Base-by-base conservation (phyloP, 1,140 invertebrate species). In the Rhyacophila brunnea region DNA sequence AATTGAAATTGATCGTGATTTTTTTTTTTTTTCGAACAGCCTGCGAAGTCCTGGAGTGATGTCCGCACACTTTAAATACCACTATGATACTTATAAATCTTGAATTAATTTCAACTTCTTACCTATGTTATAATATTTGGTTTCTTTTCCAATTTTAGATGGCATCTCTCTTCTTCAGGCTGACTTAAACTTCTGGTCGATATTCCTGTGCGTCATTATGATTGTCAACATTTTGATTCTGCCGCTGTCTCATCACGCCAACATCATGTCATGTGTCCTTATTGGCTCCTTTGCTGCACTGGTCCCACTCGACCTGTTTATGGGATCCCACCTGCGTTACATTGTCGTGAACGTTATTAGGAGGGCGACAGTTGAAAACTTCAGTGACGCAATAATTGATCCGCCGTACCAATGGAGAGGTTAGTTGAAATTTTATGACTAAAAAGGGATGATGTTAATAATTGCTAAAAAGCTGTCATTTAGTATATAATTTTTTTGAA, bases 281-380 rank as follows among this genome's bases (percentile, higher is more conserved):
- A 64, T 89, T 17, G 86, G 87, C 19, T 77, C 83, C n/a, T 89
- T 85, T 68, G 72, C 81, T 7, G 66, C 82, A 10, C 71, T 89
- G 14, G 70, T 84, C 45, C 73, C 84, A 18, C 68, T 89, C 7
- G 87, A 88, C 71, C 83, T 84, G 65, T 87, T 81, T 62, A 51
- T 81, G 54, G 84, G 84, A 6, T 82, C 82, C 10, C 83, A 81
- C 71, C 69, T 91, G 36, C 86, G 85, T 67, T 90, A 87, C 67
- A 87, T 90, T 38, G 59, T 89, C 1, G 77, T 90, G 9, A 90
- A 90, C 66, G 73, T 79, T 0, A 68, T 88, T 6, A 73, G 86
- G 62, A 73, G 87, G 52, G 78, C 80, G 5, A 80, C 79, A 0
- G 80, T 85, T 11, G 53, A 71, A 0, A 71, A 77, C 42, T 91